These are phyloP conservation scores for Athetis lepigone DNA, from an alignment of 2,888 invertebrate species.

Conservation along the genomic window DNA sequence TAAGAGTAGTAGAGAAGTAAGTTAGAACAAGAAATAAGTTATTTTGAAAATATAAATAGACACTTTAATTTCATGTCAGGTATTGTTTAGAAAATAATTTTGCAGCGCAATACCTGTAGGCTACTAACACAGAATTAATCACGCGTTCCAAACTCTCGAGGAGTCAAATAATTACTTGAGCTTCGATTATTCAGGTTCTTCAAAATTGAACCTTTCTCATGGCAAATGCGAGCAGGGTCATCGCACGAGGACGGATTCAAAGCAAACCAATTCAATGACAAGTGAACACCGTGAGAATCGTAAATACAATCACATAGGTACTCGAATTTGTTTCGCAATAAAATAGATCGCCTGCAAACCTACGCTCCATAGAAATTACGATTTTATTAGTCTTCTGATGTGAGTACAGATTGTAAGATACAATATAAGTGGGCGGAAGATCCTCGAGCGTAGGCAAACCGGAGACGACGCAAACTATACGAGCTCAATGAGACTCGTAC, in stretches of 20 bases:
- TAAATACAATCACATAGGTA: conserved; percentile 51
- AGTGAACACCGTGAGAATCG: conserved; percentile 54
- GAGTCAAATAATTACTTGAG: not conserved
- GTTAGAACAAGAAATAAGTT: too few relatives aligned
- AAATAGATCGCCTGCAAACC: conserved; percentile 62
- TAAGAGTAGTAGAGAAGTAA: too few relatives aligned
- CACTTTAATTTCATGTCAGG: too few relatives aligned
- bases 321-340: conserved; percentile 61
- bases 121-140: too few relatives aligned
- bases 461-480: conserved; percentile 45
- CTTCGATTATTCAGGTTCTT: not conserved
- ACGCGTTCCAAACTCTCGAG: too few relatives aligned
- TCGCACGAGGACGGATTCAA: conserved; percentile 45
- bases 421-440: conserved; percentile 68
- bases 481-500: conserved; percentile 39
- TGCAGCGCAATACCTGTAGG: too few relatives aligned
- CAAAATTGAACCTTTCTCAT: conserved; percentile 2
- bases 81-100: too few relatives aligned
- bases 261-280: conserved; percentile 57
- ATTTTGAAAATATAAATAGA: too few relatives aligned
- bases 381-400: conserved; percentile 69
- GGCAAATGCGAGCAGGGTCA: conserved; percentile 29
- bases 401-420: conserved; percentile 50
- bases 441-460: conserved; percentile 77
- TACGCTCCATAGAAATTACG: conserved; percentile 65